These are phyloP conservation scores for Pollachius pollachius DNA, from an alignment of 2,113 vertebrate genomes.

Conservation along the genomic window DNA sequence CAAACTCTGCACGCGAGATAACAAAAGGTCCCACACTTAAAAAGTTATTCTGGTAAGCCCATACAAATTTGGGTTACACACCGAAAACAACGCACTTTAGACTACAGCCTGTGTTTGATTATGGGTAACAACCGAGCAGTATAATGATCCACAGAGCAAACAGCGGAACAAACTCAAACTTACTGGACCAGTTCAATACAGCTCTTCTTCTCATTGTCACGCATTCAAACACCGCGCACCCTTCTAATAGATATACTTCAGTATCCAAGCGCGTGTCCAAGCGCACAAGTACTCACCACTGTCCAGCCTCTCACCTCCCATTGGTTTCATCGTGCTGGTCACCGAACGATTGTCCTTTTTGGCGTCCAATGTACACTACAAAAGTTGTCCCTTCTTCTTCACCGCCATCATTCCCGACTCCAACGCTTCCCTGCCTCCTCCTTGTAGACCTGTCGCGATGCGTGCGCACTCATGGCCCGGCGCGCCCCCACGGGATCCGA, in stretches of 20 bases:
- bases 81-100: too few relatives aligned
- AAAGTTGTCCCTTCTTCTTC: conserved; percentile 66
- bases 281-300: background rate
- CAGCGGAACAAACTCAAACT: too few relatives aligned
- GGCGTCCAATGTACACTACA: conserved; percentile 37
- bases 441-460: conserved; percentile 65
- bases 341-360: conserved; percentile 27
- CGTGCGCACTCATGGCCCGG: conserved; percentile 52
- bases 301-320: conserved; percentile 50
- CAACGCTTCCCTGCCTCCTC: conserved; percentile 32
- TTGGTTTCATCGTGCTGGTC: conserved; percentile 37
- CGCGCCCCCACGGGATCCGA: conserved; percentile 37
- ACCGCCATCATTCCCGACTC: conserved; percentile 73
- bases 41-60: too few relatives aligned
- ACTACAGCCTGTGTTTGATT: too few relatives aligned
- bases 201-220: too few relatives aligned
- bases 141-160: too few relatives aligned
- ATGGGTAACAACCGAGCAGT: too few relatives aligned
- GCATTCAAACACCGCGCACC: too few relatives aligned
- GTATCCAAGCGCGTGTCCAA: background rate
- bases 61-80: too few relatives aligned
- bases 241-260: too few relatives aligned
- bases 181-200: too few relatives aligned
- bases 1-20: background rate
- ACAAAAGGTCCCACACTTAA: too few relatives aligned